These are phyloP conservation scores for Drosophila multiciliata DNA, from an alignment of 2,888 invertebrate species.

Conservation along the genomic window DNA sequence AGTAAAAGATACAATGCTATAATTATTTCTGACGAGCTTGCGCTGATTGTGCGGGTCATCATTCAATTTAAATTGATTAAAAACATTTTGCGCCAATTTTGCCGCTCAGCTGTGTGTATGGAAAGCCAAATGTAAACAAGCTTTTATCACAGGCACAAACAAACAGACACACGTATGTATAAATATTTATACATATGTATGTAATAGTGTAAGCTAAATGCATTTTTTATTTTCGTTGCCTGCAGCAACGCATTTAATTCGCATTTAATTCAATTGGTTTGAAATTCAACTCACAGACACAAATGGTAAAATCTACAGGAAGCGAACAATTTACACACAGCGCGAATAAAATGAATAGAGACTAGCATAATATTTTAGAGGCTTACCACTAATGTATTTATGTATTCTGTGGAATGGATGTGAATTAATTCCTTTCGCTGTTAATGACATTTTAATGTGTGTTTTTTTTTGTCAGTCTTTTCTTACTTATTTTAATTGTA, in stretches of 20 bases:
- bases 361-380: constrained; percentile 10
- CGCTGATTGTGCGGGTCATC: constrained; percentile 83
- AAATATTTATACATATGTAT: constrained; percentile 1
- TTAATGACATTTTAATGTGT: constrained; percentile 11
- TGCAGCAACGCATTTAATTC: constrained; percentile 64
- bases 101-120: constrained; percentile 17
- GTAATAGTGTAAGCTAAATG: constrained; percentile 35
- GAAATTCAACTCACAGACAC: constrained; percentile 60
- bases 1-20: constrained; percentile 47
- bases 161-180: background rate
- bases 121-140: constrained; percentile 33
- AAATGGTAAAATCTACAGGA: constrained; percentile 60
- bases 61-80: constrained; percentile 84
- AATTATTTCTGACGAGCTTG: constrained; percentile 33
- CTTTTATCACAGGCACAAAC: constrained; percentile 12
- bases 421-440: background rate
- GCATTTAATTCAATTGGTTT: constrained; percentile 74
- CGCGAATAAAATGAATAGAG: constrained; percentile 38
- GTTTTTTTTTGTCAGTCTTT: background rate
- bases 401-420: background rate
- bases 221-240: constrained; percentile 55
- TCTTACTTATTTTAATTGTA: background rate
- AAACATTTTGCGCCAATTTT: constrained; percentile 77
- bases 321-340: constrained; percentile 66
- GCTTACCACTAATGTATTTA: constrained; percentile 5